A percentile compares a stretch with the other conserved stretches of the same genome.
These are phyloP conservation scores for Cervus canadensis DNA, from an alignment of 2,113 vertebrate genomes.

Conservation along the genomic window DNA sequence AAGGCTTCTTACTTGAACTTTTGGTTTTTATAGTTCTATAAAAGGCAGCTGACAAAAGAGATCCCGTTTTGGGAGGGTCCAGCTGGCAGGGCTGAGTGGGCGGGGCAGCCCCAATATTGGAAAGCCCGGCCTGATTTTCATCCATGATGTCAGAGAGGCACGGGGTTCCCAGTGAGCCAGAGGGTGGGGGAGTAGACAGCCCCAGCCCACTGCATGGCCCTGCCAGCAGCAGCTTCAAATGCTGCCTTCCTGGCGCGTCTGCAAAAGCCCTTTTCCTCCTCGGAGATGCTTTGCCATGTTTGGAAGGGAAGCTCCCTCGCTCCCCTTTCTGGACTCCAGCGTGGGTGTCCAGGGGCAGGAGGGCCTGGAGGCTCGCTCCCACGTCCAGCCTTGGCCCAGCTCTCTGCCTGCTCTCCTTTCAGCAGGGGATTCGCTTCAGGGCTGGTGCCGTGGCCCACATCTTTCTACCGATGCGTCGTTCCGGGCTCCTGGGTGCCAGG, in stretches of 20 bases:
- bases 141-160: conserved; percentile 60
- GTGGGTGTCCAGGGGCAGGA: conserved; percentile 17
- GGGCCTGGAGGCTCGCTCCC: background rate
- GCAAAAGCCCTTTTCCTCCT: conserved; percentile 14
- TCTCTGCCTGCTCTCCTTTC: background rate
- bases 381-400: background rate
- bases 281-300: conserved; percentile 47
- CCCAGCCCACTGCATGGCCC: background rate
- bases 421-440: background rate
- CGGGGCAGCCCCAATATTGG: conserved; percentile 34
- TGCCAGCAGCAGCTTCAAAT: conserved; percentile 61
- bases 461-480: background rate
- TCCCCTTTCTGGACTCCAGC: background rate
- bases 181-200: conserved; percentile 57
- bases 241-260: conserved; percentile 67
- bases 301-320: conserved; percentile 43
- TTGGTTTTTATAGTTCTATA: conserved; percentile 81
- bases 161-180: conserved; percentile 66
- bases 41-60: conserved; percentile 80
- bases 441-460: background rate
- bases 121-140: conserved; percentile 38
- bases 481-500: background rate
- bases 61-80: conserved; percentile 76
- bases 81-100: conserved; percentile 59
- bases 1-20: conserved; percentile 53